Base-by-base conservation (phyloP, 1,140 invertebrate species). In the Drosophila carrolli region DNA sequence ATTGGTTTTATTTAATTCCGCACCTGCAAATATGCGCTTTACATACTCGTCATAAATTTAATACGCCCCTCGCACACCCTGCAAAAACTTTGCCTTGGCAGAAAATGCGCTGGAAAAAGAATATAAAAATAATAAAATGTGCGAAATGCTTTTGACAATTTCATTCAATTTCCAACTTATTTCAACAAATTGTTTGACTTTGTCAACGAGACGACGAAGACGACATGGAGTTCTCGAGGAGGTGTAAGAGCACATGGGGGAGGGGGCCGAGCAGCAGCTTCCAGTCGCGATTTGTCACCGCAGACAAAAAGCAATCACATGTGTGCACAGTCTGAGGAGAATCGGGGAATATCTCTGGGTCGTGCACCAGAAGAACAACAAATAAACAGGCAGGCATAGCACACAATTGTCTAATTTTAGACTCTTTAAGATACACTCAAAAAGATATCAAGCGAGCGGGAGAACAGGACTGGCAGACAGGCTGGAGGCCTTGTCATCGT, bases 391-490 rank as follows among this genome's bases (percentile, higher is more conserved):
- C 65, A 62, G 53, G 55, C 61, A 56, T 48, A 70, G 60, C 58
- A 60, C 51, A 84, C 85, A 84, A 89, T 89, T 74, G 85, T 89
- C 84, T 89, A 89, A 89, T 89, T 89, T 89, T 89, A 89, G 84
- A 89, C 84, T 89, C 84, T 89, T 89, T 89, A 90, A 89, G 84
- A 89, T 89, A 89, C 85, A 89, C 85, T 90, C 85, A 89, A 79
- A 84, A 80, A 84, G 79, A 89, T 84, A 88, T 75, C 67, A 61
- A 74, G 50, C 65, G 55, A 41, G 35, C 14, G n/a, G 50, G 19
- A 54, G 40, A 29, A 43, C 43, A 11, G 29, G 48, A 19, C 43
- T 66, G 47, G 47, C 66, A 67, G 46, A 59, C 76, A 85, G 65
- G 66, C 81, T 67, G 70, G 75, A 80, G 76, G 83, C 84, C 79